Conservation (phyloP, 1,140 invertebrate genomes). For the Cyclina sinensis region DNA sequence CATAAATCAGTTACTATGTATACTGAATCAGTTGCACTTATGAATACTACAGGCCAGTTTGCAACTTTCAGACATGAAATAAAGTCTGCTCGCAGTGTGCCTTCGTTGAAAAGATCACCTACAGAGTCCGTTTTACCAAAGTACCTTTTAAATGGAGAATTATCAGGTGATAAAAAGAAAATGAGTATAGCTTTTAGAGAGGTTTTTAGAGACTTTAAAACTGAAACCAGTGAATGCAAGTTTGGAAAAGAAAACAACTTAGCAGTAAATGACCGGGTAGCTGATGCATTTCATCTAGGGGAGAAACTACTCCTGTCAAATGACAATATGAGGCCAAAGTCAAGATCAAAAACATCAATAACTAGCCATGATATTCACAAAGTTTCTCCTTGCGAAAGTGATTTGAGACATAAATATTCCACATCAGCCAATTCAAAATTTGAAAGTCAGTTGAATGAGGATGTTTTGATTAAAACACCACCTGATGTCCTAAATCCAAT, state of each 20-base stretch:
- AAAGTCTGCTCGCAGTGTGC: neutral
- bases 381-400: neutral
- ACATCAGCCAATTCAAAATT: neutral
- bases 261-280: conserved; percentile 7
- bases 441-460: neutral
- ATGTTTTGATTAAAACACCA: neutral
- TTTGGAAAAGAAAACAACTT: no score
- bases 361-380: conserved; percentile 7
- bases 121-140: neutral
- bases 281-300: conserved; percentile 41
- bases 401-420: neutral
- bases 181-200: conserved; percentile 65
- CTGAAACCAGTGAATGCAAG: conserved; percentile 10
- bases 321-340: conserved; percentile 50
- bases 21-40: neutral
- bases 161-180: neutral
- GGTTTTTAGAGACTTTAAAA: conserved; percentile 43
- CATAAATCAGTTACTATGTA: neutral
- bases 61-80: neutral
- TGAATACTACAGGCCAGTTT: conserved; percentile 2
- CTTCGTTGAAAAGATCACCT: neutral
- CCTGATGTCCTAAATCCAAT: neutral
- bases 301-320: conserved; percentile 47
- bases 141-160: neutral
- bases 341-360: conserved; percentile 44